phyloP scores from a whole-genome alignment of 1,140 invertebrate genomes.

The Scaptomyza graminum region DNA sequence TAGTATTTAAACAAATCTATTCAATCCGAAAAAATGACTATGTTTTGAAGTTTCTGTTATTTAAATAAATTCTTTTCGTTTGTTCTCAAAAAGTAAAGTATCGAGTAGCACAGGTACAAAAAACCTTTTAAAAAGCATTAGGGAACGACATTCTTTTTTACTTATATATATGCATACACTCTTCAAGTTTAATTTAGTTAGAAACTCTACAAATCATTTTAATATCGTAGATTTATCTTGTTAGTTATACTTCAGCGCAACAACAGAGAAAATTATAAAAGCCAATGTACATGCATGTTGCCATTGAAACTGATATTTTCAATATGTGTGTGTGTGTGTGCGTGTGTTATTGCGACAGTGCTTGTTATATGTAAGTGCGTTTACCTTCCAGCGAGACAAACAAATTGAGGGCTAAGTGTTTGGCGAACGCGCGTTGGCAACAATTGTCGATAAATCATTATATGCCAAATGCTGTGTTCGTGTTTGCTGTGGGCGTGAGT shows the following conservation, averaged over 20 bases:
- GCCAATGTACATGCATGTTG: background rate
- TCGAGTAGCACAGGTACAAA: no score
- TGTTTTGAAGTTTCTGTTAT: no score
- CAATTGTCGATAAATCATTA: conserved; percentile 74
- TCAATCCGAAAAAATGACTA: no score
- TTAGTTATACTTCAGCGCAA: no score
- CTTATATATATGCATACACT: no score
- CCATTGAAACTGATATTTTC: conserved; percentile 2
- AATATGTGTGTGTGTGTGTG: background rate
- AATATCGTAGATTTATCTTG: no score
- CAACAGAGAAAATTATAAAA: conserved; percentile 3
- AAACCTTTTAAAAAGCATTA: background rate
- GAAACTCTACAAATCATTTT: background rate
- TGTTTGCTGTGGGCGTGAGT: conserved; percentile 29
- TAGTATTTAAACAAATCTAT: no score
- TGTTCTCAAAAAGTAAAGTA: no score
- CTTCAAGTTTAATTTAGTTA: background rate
- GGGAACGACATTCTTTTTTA: no score
- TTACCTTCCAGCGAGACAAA: conserved; percentile 49
- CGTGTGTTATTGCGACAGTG: conserved; percentile 8
- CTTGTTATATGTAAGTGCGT: conserved; percentile 34
- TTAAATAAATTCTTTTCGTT: no score
- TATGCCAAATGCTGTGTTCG: conserved; percentile 51
- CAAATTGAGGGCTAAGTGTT: conserved; percentile 42
- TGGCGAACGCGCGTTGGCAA: conserved; percentile 21